Evolutionary conservation across 2,113 vertebrate species (phyloP).

Genomic region (Calyptommatus sinebrachiatus): DNA sequence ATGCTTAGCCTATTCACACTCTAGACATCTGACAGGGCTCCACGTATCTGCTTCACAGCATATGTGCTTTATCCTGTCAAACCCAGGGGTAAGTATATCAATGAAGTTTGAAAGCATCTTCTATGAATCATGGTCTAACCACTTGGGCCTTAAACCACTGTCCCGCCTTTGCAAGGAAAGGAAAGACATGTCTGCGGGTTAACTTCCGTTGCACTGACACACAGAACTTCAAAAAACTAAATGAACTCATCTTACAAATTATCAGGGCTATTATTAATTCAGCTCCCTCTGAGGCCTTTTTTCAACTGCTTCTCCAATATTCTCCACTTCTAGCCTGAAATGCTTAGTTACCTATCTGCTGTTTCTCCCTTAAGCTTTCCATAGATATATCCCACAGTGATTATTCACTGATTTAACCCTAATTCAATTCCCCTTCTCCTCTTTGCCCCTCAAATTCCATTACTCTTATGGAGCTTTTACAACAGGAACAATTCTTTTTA

Average conservation of each 20-base stretch:
- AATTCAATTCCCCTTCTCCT: constrained; percentile 6
- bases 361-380: constrained; percentile 22
- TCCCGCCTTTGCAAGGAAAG: background rate
- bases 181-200: background rate
- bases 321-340: background rate
- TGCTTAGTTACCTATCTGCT: constrained; percentile 9
- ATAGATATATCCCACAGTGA: constrained; percentile 24
- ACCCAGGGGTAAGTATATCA: background rate
- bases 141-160: constrained; percentile 1
- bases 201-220: background rate
- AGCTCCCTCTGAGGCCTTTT: constrained; percentile 22
- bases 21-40: constrained; percentile 52
- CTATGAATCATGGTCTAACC: constrained; percentile 3
- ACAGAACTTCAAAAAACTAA: constrained; percentile 17
- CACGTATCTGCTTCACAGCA: background rate
- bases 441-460: constrained; percentile 12
- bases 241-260: background rate
- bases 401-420: constrained; percentile 32
- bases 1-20: constrained; percentile 32
- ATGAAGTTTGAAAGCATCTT: background rate
- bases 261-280: constrained; percentile 6
- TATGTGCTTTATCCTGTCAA: constrained; percentile 22
- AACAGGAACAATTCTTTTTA: constrained; percentile 4
- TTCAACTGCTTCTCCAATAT: constrained; percentile 19
- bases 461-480: constrained; percentile 22